Conservation (phyloP, 2,113 vertebrate genomes). For the Antechinus flavipes region DNA sequence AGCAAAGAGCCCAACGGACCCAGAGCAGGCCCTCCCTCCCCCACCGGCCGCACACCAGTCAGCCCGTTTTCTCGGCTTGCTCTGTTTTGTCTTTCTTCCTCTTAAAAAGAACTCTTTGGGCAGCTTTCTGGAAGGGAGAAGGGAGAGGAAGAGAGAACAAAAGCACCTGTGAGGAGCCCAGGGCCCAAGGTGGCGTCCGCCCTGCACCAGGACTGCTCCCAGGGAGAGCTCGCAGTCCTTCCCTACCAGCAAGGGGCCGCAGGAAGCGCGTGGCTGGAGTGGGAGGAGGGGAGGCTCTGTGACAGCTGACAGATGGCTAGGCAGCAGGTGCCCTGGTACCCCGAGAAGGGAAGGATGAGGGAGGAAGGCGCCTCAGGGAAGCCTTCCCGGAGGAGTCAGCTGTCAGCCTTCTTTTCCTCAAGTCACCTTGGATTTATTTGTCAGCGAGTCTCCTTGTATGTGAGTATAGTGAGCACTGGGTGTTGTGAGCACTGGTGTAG, state of each 20-base stretch:
- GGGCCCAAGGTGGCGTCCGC: too few species aligned
- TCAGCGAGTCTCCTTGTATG: neutral
- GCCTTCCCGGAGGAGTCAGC: neutral
- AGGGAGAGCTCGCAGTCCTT: neutral
- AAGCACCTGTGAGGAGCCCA: neutral
- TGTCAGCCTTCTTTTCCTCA: neutral
- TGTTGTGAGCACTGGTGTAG: too few species aligned
- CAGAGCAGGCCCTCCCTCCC: neutral
- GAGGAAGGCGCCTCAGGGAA: neutral
- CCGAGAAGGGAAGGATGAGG: neutral
- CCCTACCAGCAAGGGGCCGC: neutral
- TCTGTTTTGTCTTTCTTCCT: neutral
- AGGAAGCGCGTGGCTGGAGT: neutral
- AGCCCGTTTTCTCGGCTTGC: neutral
- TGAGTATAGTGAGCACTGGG: neutral
- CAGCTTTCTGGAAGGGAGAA: neutral
- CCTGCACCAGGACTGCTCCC: neutral
- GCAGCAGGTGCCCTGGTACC: neutral
- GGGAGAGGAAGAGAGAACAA: neutral
- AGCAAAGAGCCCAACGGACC: neutral
- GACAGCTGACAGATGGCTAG: neutral
- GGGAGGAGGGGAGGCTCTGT: neutral
- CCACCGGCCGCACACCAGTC: rapidly evolving
- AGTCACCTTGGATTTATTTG: neutral
- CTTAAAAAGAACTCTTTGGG: neutral